Base-by-base conservation (phyloP, 1,140 invertebrate genomes). In the Euschistus heros region DNA sequence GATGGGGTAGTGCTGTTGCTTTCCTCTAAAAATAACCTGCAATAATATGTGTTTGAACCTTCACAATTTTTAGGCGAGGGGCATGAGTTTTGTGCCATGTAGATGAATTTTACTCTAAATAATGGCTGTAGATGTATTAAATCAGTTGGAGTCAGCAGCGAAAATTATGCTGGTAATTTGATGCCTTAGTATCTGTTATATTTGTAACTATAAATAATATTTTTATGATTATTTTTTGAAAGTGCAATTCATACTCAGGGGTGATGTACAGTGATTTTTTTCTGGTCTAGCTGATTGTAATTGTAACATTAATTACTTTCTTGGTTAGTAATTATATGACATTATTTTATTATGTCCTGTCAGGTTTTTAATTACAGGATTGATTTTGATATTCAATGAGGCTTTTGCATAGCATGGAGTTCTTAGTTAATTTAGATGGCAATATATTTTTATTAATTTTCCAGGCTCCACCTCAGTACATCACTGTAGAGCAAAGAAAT, bases 391-490 rank as follows among this genome's bases (percentile, higher is more conserved):
- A 5, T 18, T 2, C 44, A 46, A 13, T 10, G n/a, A 46, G 10
- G 10, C 44, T n/a, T n/a, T 13, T 46, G 44, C 47, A 50, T 50
- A 22, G 18, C 8, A 26, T 54, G 6, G 24, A 54, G 50, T 17
- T 22, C 1, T 5, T 26, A 22, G 13, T 8, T 17, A 54, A 26
- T 46, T 13, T 10, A 7, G 24, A 22, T 54, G 24, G 8, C 17
- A 50, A 50, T 1, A 8, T 22, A 70, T 24, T 20, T 37, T 37
- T 13, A 10, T 37, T 10, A 1, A 37, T 68, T 63, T 78, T 80
- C 69, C 68, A 93, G 91, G 90, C 90, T 66, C 86, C 91, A 55
- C 89, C 91, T 69, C 86, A 87, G 76, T 59, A 89, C 67, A 86
- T 93, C 20, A 85, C 82, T 46, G 76, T 80, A 71, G 84, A 91